phyloP scores from a whole-genome alignment of 2,113 vertebrate genomes.

The Megalops atlanticus region DNA sequence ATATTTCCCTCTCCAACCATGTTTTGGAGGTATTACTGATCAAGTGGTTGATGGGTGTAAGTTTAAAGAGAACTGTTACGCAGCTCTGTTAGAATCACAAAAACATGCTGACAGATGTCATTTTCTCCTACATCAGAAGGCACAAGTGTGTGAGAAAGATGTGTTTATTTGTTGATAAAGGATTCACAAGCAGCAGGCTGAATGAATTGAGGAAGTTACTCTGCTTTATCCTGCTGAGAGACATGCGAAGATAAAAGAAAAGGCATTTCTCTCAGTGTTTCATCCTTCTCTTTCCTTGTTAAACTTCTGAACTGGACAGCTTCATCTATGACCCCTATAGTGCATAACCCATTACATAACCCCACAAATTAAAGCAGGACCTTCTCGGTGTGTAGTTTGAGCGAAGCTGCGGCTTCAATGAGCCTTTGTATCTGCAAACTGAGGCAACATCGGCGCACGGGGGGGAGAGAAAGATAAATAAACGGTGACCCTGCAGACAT shows the following conservation, averaged over 20 bases:
- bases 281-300: background rate
- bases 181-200: background rate
- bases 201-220: background rate
- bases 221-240: background rate
- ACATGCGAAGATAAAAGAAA: background rate
- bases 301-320: background rate
- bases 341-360: background rate
- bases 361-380: background rate
- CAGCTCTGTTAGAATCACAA: background rate
- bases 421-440: conserved; percentile 12
- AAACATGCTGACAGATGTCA: background rate
- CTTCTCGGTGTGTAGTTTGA: background rate
- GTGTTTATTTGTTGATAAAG: background rate
- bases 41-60: background rate
- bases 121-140: background rate
- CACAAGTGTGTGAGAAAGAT: background rate
- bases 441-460: conserved; percentile 6
- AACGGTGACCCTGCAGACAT: conserved; percentile 18
- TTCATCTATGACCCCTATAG: background rate
- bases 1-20: no score
- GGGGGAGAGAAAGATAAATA: background rate
- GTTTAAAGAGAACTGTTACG: background rate
- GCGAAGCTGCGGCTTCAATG: background rate
- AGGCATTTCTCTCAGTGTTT: background rate
- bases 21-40: background rate